Percentiles rank a stretch among this genome's conserved stretches.
Evolutionary conservation across 2,113 vertebrate genomes (phyloP).

Genomic region (Caranx ignobilis): DNA sequence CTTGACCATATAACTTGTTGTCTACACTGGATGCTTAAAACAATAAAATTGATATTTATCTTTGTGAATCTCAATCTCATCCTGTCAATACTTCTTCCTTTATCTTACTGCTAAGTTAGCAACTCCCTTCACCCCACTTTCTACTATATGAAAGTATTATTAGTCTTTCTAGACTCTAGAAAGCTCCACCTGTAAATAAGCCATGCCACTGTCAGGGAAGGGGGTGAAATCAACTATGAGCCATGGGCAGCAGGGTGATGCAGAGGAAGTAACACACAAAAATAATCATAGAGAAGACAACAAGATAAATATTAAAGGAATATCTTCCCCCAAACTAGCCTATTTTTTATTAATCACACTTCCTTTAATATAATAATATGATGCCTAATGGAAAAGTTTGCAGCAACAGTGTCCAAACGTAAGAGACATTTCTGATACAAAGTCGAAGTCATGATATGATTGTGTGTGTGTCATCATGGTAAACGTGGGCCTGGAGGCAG

Average conservation of each 20-base stretch:
- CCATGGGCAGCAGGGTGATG: constrained; percentile 3
- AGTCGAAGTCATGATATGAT: background rate
- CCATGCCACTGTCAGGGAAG: constrained; percentile 46
- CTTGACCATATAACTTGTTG: background rate
- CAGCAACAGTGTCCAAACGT: background rate
- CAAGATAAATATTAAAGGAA: background rate
- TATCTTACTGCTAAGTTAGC: constrained; percentile 15
- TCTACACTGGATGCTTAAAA: background rate
- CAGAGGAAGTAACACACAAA: constrained; percentile 12
- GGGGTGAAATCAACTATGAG: constrained; percentile 44
- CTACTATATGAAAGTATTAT: constrained; percentile 42
- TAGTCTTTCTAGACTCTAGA: constrained; percentile 40
- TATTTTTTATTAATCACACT: background rate
- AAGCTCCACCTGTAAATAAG: constrained; percentile 60
- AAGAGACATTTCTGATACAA: background rate
- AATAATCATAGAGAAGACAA: constrained; percentile 11
- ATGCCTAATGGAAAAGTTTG: background rate
- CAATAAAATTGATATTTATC: constrained; percentile 6
- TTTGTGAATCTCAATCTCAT: background rate
- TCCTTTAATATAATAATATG: background rate
- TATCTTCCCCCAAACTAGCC: background rate
- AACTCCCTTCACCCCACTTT: background rate
- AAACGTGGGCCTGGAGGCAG: too few relatives aligned
- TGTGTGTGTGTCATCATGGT: too few relatives aligned
- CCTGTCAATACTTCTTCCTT: background rate